Conservation (phyloP, 2,113 vertebrate genomes). For the Hippotragus niger region DNA sequence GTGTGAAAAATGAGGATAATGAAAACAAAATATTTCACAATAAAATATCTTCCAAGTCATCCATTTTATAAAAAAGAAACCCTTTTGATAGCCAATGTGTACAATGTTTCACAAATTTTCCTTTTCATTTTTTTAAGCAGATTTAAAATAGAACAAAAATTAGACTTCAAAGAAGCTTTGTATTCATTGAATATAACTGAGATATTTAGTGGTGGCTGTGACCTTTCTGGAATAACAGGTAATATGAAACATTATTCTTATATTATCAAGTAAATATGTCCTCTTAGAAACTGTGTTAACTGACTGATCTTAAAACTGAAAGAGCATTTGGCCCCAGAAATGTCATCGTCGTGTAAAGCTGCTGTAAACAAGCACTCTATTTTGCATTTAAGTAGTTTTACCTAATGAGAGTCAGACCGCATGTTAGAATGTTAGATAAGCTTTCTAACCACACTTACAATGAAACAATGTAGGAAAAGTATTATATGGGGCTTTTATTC, state of each 20-base stretch:
- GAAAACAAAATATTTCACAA: slow-evolving; percentile 23
- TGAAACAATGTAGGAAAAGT: background rate
- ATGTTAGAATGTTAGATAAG: slow-evolving; percentile 33
- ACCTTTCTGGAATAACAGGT: slow-evolving; percentile 82
- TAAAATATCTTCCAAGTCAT: background rate
- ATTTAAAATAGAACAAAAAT: slow-evolving; percentile 77
- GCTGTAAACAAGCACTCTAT: background rate
- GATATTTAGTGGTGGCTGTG: slow-evolving; percentile 75
- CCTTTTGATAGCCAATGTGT: background rate
- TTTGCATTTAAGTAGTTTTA: background rate
- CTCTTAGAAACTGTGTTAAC: slow-evolving; percentile 29
- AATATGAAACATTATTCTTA: slow-evolving; percentile 42
- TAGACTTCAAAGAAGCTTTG: slow-evolving; percentile 76
- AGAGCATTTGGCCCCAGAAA: background rate
- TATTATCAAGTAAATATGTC: slow-evolving; percentile 45
- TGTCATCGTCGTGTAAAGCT: background rate
- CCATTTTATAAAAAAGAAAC: background rate
- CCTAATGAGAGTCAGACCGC: slow-evolving; percentile 12
- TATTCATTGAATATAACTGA: slow-evolving; percentile 75
- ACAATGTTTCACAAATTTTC: background rate
- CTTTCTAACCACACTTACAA: background rate
- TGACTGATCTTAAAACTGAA: background rate
- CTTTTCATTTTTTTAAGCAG: slow-evolving; percentile 49
- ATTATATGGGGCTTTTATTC: background rate
- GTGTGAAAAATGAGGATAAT: background rate